phyloP scores from a whole-genome alignment of 2,888 invertebrate genomes.

The Drosophila niveifrons region DNA sequence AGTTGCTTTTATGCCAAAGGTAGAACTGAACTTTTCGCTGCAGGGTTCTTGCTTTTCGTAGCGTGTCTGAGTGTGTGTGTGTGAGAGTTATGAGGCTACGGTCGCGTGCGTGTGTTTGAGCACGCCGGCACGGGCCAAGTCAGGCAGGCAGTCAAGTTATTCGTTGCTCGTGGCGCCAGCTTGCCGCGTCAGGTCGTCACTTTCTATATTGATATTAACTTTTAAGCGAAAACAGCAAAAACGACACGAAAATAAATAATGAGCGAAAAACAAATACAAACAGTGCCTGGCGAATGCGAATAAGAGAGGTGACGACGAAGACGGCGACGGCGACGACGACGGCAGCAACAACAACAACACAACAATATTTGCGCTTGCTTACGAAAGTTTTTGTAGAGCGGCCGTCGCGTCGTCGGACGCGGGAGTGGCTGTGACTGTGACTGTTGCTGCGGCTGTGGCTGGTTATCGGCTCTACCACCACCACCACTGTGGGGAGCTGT shows the following conservation, averaged over 20 bases:
- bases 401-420: constrained; percentile 18
- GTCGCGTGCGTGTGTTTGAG: constrained; percentile 77
- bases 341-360: constrained; percentile 25
- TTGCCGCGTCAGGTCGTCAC: constrained; percentile 84
- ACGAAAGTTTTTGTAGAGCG: constrained; percentile 60
- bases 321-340: not conserved
- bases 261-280: constrained; percentile 75
- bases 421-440: constrained; percentile 43
- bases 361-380: constrained; percentile 67
- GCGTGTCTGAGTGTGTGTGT: constrained; percentile 17
- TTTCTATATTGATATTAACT: constrained; percentile 83
- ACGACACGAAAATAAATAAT: constrained; percentile 77
- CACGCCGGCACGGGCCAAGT: constrained; percentile 67
- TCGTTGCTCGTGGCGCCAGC: constrained; percentile 80
- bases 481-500: constrained; percentile 7
- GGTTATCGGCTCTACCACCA: constrained; percentile 54
- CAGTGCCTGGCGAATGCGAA: constrained; percentile 54
- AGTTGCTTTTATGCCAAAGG: not conserved
- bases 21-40: not conserved
- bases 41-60: not conserved
- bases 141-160: constrained; percentile 67
- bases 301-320: constrained; percentile 46
- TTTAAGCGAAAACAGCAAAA: constrained; percentile 80
- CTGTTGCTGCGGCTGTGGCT: constrained; percentile 37
- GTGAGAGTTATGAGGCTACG: constrained; percentile 46